Evolutionary conservation across 2,888 invertebrate species (phyloP).

Genomic region (Micropterix aruncella): DNA sequence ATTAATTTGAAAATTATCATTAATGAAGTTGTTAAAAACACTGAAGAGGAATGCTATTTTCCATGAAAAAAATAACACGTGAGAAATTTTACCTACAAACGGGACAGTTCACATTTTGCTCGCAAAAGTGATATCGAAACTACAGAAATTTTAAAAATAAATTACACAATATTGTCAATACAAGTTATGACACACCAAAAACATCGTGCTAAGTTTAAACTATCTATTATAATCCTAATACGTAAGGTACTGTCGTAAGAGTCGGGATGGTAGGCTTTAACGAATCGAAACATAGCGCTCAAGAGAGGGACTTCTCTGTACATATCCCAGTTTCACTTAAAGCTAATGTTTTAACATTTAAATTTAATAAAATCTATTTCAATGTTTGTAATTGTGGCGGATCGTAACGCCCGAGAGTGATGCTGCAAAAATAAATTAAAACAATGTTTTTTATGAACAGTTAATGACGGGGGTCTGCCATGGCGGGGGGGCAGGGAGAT

Average conservation of each 20-base stretch:
- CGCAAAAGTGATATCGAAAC: no score
- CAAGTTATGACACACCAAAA: no score
- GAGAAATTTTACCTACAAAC: not conserved
- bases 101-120: no score
- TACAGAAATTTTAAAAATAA: no score
- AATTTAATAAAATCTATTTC: not conserved
- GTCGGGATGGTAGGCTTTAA: no score
- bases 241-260: no score
- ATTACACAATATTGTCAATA: no score
- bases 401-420: not conserved
- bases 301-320: not conserved
- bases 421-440: slow-evolving; percentile 25
- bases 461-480: slow-evolving; percentile 18
- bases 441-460: slow-evolving; percentile 18
- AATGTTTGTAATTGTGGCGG: not conserved
- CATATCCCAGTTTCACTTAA: not conserved
- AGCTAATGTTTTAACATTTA: not conserved
- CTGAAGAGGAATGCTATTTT: slow-evolving; percentile 45
- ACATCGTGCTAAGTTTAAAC: no score
- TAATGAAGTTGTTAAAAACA: slow-evolving; percentile 44
- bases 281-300: no score
- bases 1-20: slow-evolving; percentile 41
- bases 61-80: slow-evolving; percentile 41
- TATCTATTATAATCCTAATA: no score
- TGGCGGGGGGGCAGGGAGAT: slow-evolving; percentile 25